phyloP scores from a whole-genome alignment of 2,888 invertebrate genomes.

The Heliconius charithonia region DNA sequence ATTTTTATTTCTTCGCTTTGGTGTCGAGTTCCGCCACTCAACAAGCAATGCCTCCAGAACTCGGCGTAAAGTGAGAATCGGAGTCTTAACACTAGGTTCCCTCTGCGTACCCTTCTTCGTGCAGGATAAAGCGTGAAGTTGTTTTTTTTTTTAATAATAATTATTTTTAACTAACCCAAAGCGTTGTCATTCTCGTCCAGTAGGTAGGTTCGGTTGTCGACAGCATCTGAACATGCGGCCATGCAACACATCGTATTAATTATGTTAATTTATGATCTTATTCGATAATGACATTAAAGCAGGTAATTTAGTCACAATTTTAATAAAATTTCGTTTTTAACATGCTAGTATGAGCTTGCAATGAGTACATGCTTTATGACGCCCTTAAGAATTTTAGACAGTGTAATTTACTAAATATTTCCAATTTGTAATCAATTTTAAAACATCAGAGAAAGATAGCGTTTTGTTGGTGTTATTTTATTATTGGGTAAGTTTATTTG shows the following conservation, averaged over 20 bases:
- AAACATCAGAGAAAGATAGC: too few relatives aligned
- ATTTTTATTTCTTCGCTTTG: too few relatives aligned
- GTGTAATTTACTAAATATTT: too few relatives aligned
- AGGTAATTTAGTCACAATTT: conserved; percentile 4
- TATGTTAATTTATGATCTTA: conserved; percentile 23
- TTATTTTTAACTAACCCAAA: conserved; percentile 77
- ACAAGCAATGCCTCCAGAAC: too few relatives aligned
- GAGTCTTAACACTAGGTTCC: too few relatives aligned
- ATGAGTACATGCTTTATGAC: conserved; percentile 5
- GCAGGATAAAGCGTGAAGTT: too few relatives aligned
- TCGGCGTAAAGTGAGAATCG: too few relatives aligned
- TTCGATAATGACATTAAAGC: conserved; percentile 2
- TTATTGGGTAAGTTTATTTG: too few relatives aligned
- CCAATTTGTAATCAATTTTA: too few relatives aligned
- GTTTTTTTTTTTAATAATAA: conserved; percentile 27
- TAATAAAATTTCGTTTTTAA: not conserved
- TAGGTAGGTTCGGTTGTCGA: conserved; percentile 91
- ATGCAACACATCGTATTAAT: conserved; percentile 61
- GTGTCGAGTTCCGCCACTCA: too few relatives aligned
- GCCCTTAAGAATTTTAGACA: not conserved
- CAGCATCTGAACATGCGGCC: conserved; percentile 85
- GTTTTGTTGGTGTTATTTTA: too few relatives aligned
- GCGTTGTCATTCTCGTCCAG: conserved; percentile 89
- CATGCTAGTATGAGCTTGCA: conserved; percentile 13
- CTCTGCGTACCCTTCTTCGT: too few relatives aligned